Evolutionary conservation across 2,888 invertebrate genomes (phyloP), one percentile per base, ranked within the genome.

Genomic region (Agrotis ipsilon): DNA sequence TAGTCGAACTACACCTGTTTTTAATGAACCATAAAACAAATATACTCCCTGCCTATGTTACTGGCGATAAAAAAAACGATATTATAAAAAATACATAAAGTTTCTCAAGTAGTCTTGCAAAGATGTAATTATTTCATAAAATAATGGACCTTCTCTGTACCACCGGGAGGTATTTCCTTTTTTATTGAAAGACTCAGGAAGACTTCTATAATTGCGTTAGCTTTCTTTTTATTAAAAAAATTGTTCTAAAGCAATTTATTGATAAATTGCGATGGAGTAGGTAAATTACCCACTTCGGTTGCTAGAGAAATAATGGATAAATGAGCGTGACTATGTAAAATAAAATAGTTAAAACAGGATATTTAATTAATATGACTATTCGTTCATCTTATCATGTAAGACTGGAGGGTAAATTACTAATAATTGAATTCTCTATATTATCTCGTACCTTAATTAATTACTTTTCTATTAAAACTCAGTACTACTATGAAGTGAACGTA

Each of bases 391-490:
- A 58, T 51, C 27, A 57, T 32, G 16, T 59, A 51, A 21, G 7
- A 11, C 66, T 59, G 32, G 45, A 61, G 55, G 60, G 43, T 57
- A 57, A 58, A 70, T 60, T 18, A 13, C 21, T 52, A 48, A 32
- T 55, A 63, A 64, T 69, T 62, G 32, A 74, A 75, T 70, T 51
- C 69, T 43, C 55, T 51, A 32, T 48, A 55, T 61, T 52, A 49
- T 32, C 18, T 58, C n/a, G 51, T 58, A 61, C 45, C 52, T n/a
- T 55, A 51, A 59, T 59, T 77, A 72, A 59, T 72, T 67, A 55
- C 32, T 14, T n/a, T 39, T 1, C 14, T 51, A 21, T 11, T 58
- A 66, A 52, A 51, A 62, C 66, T 54, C 49, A 1, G 39, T 39
- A 11, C 9, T 39, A 9, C 9, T 11, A 11, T 39, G 39, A n/a